phyloP scores from a whole-genome alignment of 2,113 vertebrate genomes.

The Vombatus ursinus region DNA sequence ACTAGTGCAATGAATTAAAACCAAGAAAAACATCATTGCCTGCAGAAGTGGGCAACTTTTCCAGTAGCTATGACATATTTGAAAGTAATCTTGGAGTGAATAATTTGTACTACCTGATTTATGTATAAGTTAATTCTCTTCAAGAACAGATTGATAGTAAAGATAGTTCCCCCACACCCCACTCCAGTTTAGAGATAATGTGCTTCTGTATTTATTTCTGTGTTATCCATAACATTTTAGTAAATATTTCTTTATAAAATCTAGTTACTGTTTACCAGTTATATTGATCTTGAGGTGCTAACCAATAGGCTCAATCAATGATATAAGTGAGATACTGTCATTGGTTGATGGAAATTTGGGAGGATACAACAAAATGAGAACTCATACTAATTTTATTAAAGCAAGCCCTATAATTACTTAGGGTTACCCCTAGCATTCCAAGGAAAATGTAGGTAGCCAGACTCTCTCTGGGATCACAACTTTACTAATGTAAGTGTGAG shows the following conservation, averaged over 20 bases:
- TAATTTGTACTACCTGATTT: not conserved
- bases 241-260: not conserved
- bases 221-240: not conserved
- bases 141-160: not conserved
- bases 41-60: no score
- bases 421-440: not conserved
- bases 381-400: not conserved
- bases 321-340: not conserved
- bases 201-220: not conserved
- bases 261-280: not conserved
- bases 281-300: not conserved
- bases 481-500: not conserved
- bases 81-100: not conserved
- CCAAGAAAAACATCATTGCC: not conserved
- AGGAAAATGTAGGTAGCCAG: not conserved
- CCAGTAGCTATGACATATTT: not conserved
- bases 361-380: not conserved
- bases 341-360: not conserved
- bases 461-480: not conserved
- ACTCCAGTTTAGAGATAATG: not conserved
- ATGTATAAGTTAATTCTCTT: not conserved
- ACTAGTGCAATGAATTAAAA: not conserved
- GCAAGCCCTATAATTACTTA: not conserved
- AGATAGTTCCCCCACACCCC: not conserved
- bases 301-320: not conserved